These are phyloP conservation scores for Lerista edwardsae DNA, from an alignment of 2,797 vertebrate species.

Conservation along the genomic window DNA sequence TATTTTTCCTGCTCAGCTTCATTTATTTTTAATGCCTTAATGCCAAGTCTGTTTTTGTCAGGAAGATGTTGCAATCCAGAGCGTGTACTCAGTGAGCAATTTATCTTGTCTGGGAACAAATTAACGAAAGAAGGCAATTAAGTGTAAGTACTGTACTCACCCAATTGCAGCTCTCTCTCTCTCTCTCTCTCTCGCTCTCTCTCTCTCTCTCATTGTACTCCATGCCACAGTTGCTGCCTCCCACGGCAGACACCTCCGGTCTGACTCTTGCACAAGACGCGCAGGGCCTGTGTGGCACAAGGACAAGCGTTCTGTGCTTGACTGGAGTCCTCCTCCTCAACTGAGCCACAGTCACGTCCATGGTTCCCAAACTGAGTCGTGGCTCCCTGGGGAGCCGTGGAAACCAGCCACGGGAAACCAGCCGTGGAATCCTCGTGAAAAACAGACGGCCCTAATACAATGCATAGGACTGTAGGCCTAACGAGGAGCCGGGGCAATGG, in stretches of 20 bases:
- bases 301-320: no score
- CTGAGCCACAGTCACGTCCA: no score
- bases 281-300: not conserved
- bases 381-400: no score
- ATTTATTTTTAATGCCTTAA: slow-evolving; percentile 60
- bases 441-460: no score
- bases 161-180: slow-evolving; percentile 57
- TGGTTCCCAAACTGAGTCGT: no score
- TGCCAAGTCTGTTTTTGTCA: slow-evolving; percentile 58
- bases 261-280: not conserved
- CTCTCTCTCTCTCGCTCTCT: slow-evolving; percentile 56
- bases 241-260: not conserved
- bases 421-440: no score
- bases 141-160: slow-evolving; percentile 64
- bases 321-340: no score
- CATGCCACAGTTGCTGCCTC: not conserved
- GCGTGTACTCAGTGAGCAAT: slow-evolving; percentile 60
- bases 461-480: no score
- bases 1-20: slow-evolving; percentile 52
- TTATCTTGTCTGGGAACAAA: slow-evolving; percentile 70
- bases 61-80: slow-evolving; percentile 63
- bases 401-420: no score
- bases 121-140: slow-evolving; percentile 72
- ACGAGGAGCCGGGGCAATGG: no score
- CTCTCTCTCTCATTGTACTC: slow-evolving; percentile 15